These are phyloP conservation scores for Phalacrocorax aristotelis DNA, from an alignment of 2,113 vertebrate genomes.

Conservation along the genomic window DNA sequence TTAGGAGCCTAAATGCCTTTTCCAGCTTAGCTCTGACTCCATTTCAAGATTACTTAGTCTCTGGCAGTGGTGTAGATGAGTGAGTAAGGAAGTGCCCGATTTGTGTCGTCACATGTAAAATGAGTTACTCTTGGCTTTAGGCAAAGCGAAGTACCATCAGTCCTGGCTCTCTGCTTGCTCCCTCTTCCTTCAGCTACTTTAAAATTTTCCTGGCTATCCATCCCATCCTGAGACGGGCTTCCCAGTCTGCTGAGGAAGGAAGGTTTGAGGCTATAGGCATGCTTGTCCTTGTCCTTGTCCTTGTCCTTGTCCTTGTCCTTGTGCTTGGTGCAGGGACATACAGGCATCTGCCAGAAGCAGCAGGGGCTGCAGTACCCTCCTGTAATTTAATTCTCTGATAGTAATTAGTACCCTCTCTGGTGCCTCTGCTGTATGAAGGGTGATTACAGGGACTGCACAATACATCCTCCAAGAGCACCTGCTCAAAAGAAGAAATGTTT, in stretches of 20 bases:
- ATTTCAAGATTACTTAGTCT: constrained; percentile 9
- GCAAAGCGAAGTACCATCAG: not conserved
- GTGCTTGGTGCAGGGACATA: not conserved
- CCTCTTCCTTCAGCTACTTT: not conserved
- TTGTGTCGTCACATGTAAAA: not conserved
- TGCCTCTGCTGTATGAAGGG: not conserved
- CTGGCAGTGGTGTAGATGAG: not conserved
- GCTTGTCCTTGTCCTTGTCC: rapidly evolving
- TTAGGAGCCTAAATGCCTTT: constrained; percentile 33
- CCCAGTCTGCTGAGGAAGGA: not conserved
- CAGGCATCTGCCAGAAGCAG: not conserved
- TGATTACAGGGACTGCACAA: not conserved
- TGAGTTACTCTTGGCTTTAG: not conserved
- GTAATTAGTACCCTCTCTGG: not conserved
- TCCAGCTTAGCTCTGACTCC: constrained; percentile 1
- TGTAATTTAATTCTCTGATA: not conserved
- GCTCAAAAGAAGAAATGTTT: rapidly evolving
- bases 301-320: not conserved
- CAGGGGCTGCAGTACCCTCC: not conserved
- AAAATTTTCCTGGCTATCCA: constrained; percentile 12
- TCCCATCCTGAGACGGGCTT: not conserved
- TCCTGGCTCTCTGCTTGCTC: not conserved
- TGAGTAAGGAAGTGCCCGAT: not conserved
- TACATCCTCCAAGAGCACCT: not conserved
- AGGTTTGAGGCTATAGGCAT: not conserved